Evolutionary conservation across 1,140 invertebrate species (phyloP), one percentile per base, ranked within the genome.

Genomic region (Lepidurus couesii): DNA sequence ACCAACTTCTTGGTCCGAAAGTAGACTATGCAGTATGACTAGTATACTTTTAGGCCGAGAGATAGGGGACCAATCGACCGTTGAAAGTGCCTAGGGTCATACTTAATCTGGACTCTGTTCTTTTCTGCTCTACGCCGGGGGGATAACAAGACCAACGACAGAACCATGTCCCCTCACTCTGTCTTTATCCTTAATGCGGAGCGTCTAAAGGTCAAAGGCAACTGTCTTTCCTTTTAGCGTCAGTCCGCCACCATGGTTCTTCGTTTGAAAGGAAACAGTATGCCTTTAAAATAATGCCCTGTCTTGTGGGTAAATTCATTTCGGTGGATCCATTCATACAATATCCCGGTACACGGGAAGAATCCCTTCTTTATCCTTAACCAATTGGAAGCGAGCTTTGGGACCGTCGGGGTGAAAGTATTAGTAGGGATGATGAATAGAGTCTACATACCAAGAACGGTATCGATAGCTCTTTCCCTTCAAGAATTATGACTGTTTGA

Each of bases 401-500:
- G 34, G 34, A 34, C 26, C 26, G 26, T 1, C 13, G 53, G 7
- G 53, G 9, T 16, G 53, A 21, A 21, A 7, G 21, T 16, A 65
- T 21, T 65, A n/a, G 53, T 10, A 65, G 21, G 6, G 53, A 16
- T 1, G 53, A 65, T 65, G n/a, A 65, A 65, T 65, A 21, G 53
- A 65, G 21, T 21, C 53, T 65, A 65, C 53, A 65, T 21, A 65
- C 53, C n/a, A 65, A 65, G 21, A 65, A 65, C 21, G 53, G 53
- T 65, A 21, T 65, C 53, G 21, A 65, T 65, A 65, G 53, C 53
- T 65, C 8, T 65, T 16, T 16, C 53, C n/a, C 16, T 65, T 65
- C 53, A 65, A 65, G 53, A 65, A 21, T 65, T 65, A 65, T 65
- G 53, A 65, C 53, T 65, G 53, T 65, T 65, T 65, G 53, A 65